phyloP scores from a whole-genome alignment of 1,140 invertebrate species.

The Heliconius congener region DNA sequence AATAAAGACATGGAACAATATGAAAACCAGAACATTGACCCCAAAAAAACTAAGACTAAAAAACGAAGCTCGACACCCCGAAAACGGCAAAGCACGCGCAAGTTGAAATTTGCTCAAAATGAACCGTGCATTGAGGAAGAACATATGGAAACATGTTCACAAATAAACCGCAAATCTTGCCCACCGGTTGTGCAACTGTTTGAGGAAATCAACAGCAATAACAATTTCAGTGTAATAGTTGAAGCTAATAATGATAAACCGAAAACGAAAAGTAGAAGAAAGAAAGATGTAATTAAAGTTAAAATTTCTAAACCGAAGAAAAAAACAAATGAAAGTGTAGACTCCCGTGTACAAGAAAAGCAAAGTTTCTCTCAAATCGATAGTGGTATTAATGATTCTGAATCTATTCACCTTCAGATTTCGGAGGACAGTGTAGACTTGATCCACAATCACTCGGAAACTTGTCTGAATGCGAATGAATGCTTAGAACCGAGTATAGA shows the following conservation, averaged over 20 bases:
- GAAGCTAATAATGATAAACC: constrained; percentile 28
- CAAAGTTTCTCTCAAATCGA: constrained; percentile 29
- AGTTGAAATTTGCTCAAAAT: constrained; percentile 39
- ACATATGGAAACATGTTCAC: constrained; percentile 56
- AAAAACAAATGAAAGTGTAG: constrained; percentile 35
- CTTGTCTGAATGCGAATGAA: constrained; percentile 65
- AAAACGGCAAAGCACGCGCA: constrained; percentile 53
- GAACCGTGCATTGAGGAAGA: constrained; percentile 57
- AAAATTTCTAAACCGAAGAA: constrained; percentile 63
- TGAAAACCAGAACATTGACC: constrained; percentile 20
- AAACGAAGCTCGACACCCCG: constrained; percentile 70
- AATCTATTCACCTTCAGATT: constrained; percentile 44
- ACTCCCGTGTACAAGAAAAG: constrained; percentile 20
- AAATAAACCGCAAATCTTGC: constrained; percentile 53
- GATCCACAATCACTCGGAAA: constrained; percentile 74
- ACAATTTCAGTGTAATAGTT: not conserved
- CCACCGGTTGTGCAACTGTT: constrained; percentile 50
- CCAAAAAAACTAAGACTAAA: constrained; percentile 44
- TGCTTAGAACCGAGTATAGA: constrained; percentile 65
- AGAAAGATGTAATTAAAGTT: constrained; percentile 72
- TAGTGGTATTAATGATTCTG: constrained; percentile 55
- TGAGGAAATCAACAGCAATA: constrained; percentile 11
- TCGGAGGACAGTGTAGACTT: constrained; percentile 58
- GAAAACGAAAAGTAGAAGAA: constrained; percentile 45
- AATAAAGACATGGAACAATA: constrained; percentile 41